These are phyloP conservation scores for Tillus elongatus DNA, from an alignment of 2,888 invertebrate species.

Conservation along the genomic window DNA sequence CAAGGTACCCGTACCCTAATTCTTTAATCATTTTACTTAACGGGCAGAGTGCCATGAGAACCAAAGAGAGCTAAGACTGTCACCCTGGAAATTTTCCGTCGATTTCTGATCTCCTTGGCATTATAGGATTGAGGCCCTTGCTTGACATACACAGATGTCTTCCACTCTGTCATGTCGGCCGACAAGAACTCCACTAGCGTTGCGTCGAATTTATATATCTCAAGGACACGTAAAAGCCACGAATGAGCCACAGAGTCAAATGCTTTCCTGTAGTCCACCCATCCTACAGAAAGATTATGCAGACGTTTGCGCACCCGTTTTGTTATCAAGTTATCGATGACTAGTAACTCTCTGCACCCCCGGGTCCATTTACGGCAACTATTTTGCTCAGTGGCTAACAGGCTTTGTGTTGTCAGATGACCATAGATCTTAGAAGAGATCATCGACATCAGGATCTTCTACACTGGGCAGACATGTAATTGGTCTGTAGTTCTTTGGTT, in stretches of 20 bases:
- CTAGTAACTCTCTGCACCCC: constrained; percentile 15
- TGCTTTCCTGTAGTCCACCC: constrained; percentile 14
- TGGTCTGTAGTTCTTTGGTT: constrained; percentile 16
- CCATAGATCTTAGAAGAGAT: constrained; percentile 11
- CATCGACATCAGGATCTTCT: constrained; percentile 14
- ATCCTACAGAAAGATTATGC: constrained; percentile 8
- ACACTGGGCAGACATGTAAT: constrained; percentile 18
- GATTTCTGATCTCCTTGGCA: too few species aligned
- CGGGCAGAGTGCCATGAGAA: too few species aligned
- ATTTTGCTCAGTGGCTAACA: constrained; percentile 15
- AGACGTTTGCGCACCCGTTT: constrained; percentile 7
- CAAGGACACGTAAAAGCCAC: too few species aligned
- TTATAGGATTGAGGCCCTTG: too few species aligned
- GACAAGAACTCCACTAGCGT: too few species aligned
- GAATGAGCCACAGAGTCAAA: constrained; percentile 10
- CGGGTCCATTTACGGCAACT: constrained; percentile 10
- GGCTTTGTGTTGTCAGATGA: constrained; percentile 8
- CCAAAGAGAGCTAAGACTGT: too few species aligned
- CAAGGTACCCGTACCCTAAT: too few species aligned
- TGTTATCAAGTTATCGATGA: constrained; percentile 12
- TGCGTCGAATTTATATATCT: too few species aligned
- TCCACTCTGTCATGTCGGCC: too few species aligned
- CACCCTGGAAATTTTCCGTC: too few species aligned
- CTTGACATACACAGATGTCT: too few species aligned
- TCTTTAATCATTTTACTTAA: too few species aligned